Conservation (phyloP, 1,140 invertebrate genomes). For the Eumaeus atala region DNA sequence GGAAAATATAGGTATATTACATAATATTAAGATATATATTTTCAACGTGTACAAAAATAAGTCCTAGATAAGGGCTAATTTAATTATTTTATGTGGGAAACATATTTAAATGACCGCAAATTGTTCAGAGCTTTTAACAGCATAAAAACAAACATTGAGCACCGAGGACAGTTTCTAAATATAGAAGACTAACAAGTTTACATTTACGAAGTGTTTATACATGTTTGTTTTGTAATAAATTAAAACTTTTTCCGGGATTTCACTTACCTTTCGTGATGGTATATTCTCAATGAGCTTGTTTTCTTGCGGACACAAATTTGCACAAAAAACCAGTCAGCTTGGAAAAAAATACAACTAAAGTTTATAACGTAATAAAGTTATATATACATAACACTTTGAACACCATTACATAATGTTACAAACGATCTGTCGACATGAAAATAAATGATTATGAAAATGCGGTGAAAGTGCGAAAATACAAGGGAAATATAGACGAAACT, state of each 20-base stretch:
- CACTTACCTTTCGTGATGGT: slow-evolving; percentile 12
- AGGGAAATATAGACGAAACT: slow-evolving; percentile 29
- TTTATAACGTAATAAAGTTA: slow-evolving; percentile 4
- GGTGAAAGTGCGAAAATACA: slow-evolving; percentile 52
- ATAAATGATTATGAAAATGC: slow-evolving; percentile 9
- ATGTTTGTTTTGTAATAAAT: no score
- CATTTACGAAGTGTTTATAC: no score
- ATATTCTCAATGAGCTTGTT: slow-evolving; percentile 32
- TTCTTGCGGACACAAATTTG: slow-evolving; percentile 42
- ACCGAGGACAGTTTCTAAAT: no score
- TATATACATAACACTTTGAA: slow-evolving; percentile 6
- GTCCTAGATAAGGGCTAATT: no score
- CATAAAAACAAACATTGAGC: no score
- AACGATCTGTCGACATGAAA: not conserved
- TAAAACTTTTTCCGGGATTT: not conserved
- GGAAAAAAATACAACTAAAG: slow-evolving; percentile 38
- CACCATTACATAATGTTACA: slow-evolving; percentile 25
- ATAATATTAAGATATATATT: no score
- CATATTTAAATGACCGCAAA: no score
- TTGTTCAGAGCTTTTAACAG: no score
- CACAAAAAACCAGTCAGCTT: slow-evolving; percentile 47
- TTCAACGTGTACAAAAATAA: no score
- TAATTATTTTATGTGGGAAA: no score
- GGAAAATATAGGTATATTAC: no score
- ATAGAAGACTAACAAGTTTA: no score